Evolutionary conservation across 2,113 vertebrate genomes (phyloP).

Genomic region (Pogona vitticeps): DNA sequence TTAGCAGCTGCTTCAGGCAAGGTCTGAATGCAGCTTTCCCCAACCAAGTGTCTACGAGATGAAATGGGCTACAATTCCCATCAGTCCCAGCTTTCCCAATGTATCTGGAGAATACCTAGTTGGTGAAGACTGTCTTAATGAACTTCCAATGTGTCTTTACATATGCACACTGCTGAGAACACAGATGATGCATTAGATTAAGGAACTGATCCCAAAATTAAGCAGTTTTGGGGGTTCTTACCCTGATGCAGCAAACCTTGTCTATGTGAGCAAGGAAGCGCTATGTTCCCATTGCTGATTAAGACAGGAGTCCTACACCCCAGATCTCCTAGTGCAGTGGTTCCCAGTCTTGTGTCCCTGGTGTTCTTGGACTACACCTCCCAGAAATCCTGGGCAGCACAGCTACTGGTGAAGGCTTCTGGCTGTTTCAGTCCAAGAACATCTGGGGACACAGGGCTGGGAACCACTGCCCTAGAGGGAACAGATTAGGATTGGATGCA

Average conservation of each 20-base stretch:
- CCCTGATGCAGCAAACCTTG: background rate
- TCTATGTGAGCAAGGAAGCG: background rate
- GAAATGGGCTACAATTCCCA: background rate
- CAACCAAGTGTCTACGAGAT: background rate
- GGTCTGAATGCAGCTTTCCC: background rate
- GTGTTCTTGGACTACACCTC: no score
- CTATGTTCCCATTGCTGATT: background rate
- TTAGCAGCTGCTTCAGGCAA: background rate
- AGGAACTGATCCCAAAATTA: background rate
- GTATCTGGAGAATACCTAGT: no score
- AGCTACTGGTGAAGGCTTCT: no score
- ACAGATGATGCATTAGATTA: background rate
- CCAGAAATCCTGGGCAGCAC: no score
- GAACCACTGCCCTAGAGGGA: no score
- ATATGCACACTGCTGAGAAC: background rate
- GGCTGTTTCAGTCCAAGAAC: no score
- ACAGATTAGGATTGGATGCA: no score
- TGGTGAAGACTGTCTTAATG: no score
- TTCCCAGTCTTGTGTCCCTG: no score
- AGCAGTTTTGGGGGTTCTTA: background rate
- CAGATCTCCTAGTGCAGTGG: background rate
- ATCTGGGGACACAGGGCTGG: no score
- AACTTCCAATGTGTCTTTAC: background rate
- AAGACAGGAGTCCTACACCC: background rate
- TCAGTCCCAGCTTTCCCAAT: background rate